Conservation (phyloP, 2,113 vertebrate genomes). For the Kryptolebias marmoratus region DNA sequence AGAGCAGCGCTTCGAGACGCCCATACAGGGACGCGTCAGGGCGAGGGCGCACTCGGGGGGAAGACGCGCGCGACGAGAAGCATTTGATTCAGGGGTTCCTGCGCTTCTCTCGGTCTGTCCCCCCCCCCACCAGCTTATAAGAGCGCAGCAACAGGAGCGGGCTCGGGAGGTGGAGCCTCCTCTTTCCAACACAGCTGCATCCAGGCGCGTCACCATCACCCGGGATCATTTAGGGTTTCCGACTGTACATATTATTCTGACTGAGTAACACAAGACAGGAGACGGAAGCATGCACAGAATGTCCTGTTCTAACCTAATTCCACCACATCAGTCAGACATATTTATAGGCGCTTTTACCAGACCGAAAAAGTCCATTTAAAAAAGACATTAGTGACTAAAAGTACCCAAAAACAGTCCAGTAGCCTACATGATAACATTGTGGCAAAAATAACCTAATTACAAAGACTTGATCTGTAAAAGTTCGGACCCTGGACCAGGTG, state of each 20-base stretch:
- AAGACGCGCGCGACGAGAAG: not conserved
- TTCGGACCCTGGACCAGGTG: too few relatives aligned
- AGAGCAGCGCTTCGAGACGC: not conserved
- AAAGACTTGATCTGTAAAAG: too few relatives aligned
- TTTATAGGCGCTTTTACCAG: slow-evolving; percentile 27
- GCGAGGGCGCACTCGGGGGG: not conserved
- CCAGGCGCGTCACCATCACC: slow-evolving; percentile 35
- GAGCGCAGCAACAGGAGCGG: slow-evolving; percentile 42
- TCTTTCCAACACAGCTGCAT: slow-evolving; percentile 30
- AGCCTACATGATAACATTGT: too few relatives aligned
- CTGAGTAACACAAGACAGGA: slow-evolving; percentile 4
- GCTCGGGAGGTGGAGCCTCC: slow-evolving; percentile 54
- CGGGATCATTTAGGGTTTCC: slow-evolving; percentile 31
- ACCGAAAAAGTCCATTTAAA: not conserved
- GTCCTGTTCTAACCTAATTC: slow-evolving; percentile 28
- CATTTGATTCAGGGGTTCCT: not conserved
- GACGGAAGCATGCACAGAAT: slow-evolving; percentile 45
- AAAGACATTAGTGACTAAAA: not conserved
- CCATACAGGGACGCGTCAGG: slow-evolving; percentile 7
- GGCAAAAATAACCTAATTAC: too few relatives aligned
- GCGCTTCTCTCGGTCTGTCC: not conserved
- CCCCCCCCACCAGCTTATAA: not conserved
- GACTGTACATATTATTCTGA: slow-evolving; percentile 4
- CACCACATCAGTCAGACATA: slow-evolving; percentile 35
- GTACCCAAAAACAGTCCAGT: not conserved